phyloP scores from a whole-genome alignment of 2,113 vertebrate genomes.

The Panthera leo region DNA sequence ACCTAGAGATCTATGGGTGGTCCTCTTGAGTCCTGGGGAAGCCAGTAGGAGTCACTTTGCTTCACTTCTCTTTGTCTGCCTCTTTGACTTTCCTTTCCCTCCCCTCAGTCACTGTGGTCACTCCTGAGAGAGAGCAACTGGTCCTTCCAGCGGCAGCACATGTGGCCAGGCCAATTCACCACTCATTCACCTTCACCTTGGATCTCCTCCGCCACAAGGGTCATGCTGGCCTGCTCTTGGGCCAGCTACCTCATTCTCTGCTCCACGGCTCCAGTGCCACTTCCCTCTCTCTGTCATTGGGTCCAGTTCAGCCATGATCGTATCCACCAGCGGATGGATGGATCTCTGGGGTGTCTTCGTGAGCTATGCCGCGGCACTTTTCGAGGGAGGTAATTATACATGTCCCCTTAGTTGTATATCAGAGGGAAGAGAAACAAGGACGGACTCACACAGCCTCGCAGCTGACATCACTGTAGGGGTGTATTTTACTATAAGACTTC shows the following conservation, averaged over 20 bases:
- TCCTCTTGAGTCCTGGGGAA: not conserved
- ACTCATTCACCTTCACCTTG: not conserved
- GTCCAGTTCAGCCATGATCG: not conserved
- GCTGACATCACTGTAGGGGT: not conserved
- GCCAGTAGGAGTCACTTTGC: not conserved
- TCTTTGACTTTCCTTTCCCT: not conserved
- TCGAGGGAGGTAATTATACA: not conserved
- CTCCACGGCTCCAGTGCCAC: not conserved
- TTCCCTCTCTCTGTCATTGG: not conserved
- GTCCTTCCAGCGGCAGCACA: no score
- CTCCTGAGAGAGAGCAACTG: not conserved
- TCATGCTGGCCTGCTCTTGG: no score
- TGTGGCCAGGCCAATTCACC: not conserved
- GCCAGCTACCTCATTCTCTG: no score
- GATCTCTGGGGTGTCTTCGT: not conserved
- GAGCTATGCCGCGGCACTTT: not conserved
- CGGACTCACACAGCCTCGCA: not conserved
- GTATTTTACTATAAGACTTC: not conserved
- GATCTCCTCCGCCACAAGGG: not conserved
- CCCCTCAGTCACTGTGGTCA: not conserved
- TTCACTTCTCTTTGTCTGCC: not conserved
- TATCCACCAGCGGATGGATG: not conserved
- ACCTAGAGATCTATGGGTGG: not conserved
- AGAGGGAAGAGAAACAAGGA: not conserved
- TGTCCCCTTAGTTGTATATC: not conserved